Evolutionary conservation across 2,888 invertebrate species (phyloP).

Genomic region (Anthrax anthrax): DNA sequence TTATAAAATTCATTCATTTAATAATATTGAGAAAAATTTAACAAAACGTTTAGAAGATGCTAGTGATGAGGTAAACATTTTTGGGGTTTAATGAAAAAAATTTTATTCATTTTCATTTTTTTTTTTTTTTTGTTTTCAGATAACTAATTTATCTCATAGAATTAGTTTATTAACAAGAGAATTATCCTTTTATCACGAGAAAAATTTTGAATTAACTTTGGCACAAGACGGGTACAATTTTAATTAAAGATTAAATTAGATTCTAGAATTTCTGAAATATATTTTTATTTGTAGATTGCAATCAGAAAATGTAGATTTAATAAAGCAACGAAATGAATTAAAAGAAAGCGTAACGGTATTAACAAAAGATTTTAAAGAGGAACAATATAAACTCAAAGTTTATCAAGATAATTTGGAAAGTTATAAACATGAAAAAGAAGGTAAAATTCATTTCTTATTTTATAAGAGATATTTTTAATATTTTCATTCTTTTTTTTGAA

Average conservation of each 20-base stretch:
- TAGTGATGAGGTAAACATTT: slow-evolving; percentile 19
- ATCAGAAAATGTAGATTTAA: slow-evolving; percentile 26
- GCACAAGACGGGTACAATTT: slow-evolving; percentile 29
- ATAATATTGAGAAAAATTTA: slow-evolving; percentile 19
- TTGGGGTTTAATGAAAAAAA: not conserved
- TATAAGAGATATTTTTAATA: no score
- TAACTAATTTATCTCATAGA: slow-evolving; percentile 24
- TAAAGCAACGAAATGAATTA: slow-evolving; percentile 23
- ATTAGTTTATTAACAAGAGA: slow-evolving; percentile 27
- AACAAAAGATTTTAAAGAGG: slow-evolving; percentile 26
- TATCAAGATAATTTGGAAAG: slow-evolving; percentile 20
- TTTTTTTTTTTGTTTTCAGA: slow-evolving; percentile 14
- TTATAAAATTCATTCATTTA: slow-evolving; percentile 28
- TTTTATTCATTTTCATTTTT: not conserved
- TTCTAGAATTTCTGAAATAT: no score
- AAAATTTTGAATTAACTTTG: slow-evolving; percentile 30
- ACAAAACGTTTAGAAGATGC: slow-evolving; percentile 26
- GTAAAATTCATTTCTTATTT: slow-evolving; percentile 9
- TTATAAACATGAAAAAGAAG: slow-evolving; percentile 24
- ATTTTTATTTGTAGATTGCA: slow-evolving; percentile 18
- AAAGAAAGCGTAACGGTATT: slow-evolving; percentile 24
- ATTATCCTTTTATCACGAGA: slow-evolving; percentile 25
- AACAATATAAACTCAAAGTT: slow-evolving; percentile 6
- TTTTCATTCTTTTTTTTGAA: not conserved
- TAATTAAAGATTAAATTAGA: no score